These are phyloP conservation scores for Peromyscus eremicus DNA, from an alignment of 2,797 vertebrate genomes.

Conservation along the genomic window DNA sequence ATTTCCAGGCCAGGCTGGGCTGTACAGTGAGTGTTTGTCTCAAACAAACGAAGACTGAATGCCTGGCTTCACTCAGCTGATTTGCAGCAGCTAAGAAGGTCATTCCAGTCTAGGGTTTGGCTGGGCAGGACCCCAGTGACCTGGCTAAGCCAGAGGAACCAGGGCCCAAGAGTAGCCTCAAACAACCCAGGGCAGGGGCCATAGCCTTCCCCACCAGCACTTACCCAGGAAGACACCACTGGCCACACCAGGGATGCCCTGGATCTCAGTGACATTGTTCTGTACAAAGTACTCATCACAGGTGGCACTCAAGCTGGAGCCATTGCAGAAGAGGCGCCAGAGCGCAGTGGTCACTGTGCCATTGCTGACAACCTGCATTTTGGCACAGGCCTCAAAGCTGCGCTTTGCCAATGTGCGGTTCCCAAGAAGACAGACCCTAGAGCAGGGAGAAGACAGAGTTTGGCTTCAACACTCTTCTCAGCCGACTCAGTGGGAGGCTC, in stretches of 20 bases:
- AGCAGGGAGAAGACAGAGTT: neutral
- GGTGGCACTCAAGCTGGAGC: constrained; percentile 87
- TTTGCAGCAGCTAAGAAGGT: neutral
- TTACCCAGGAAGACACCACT: constrained; percentile 93
- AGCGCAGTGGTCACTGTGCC: constrained; percentile 90
- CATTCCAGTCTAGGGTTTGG: neutral
- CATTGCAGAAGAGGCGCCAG: constrained; percentile 93
- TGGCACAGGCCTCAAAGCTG: constrained; percentile 92
- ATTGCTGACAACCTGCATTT: constrained; percentile 88
- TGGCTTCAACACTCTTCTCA: too few relatives aligned
- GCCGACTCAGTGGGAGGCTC: neutral
- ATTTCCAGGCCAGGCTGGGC: neutral
- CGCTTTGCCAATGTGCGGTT: constrained; percentile 94
- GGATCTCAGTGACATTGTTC: constrained; percentile 93
- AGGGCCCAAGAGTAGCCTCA: neutral
- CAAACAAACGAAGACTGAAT: neutral
- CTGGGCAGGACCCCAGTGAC: neutral
- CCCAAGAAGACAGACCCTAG: constrained; percentile 95
- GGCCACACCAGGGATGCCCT: constrained; percentile 95
- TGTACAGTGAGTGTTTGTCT: neutral
- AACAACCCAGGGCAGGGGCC: accelerated
- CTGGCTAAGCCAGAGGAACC: neutral
- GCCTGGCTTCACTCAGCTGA: neutral
- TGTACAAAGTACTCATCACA: constrained; percentile 93
- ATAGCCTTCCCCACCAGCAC: constrained; percentile 18